These are phyloP conservation scores for Drosophila bunnanda DNA, from an alignment of 2,888 invertebrate genomes.

Conservation along the genomic window DNA sequence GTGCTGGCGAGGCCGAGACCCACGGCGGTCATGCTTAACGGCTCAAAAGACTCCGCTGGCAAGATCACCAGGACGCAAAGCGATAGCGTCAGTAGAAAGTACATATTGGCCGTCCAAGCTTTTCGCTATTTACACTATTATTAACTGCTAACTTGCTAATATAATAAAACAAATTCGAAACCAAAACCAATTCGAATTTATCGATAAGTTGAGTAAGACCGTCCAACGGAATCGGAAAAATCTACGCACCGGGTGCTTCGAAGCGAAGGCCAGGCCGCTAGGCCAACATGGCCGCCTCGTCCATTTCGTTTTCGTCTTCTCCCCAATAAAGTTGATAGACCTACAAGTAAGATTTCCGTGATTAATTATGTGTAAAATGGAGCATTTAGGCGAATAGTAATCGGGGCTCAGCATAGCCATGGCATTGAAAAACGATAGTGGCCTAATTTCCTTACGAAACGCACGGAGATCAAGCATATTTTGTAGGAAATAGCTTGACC, in stretches of 20 bases:
- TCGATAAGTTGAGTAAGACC: background rate
- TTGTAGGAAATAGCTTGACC: background rate
- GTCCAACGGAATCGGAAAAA: background rate
- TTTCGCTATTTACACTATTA: background rate
- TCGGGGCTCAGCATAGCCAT: background rate
- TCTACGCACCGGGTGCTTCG: background rate
- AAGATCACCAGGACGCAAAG: background rate
- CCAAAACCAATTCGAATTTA: too few species aligned
- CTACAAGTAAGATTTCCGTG: slow-evolving; percentile 81
- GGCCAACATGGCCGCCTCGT: slow-evolving; percentile 64
- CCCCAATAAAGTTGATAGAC: slow-evolving; percentile 80
- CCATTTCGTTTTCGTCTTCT: slow-evolving; percentile 84
- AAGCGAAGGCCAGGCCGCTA: background rate
- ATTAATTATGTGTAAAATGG: background rate
- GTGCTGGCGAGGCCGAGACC: slow-evolving; percentile 46
- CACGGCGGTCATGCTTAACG: slow-evolving; percentile 29
- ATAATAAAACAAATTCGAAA: too few species aligned
- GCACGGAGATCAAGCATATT: background rate
- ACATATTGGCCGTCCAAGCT: background rate
- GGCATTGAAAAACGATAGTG: background rate
- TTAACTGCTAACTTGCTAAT: background rate
- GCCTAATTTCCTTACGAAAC: background rate
- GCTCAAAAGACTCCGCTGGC: slow-evolving; percentile 21
- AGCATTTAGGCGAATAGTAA: background rate
- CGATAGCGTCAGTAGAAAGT: background rate